These are phyloP conservation scores for Hirtodrosophila alboralis DNA, from an alignment of 2,888 invertebrate genomes.

Conservation along the genomic window DNA sequence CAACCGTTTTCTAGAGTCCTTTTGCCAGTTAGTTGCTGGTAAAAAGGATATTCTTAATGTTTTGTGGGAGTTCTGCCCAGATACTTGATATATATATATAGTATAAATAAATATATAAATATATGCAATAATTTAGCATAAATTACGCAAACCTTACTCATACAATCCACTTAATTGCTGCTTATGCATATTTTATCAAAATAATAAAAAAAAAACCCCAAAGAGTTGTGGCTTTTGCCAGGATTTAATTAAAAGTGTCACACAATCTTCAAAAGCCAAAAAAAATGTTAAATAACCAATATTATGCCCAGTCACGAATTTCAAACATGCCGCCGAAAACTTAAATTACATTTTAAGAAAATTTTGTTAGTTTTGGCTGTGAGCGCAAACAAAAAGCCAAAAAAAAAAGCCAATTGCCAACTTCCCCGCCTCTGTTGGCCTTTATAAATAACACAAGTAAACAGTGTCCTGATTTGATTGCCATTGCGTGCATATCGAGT, in stretches of 20 bases:
- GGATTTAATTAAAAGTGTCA: slow-evolving; percentile 44
- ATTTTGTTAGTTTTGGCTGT: slow-evolving; percentile 4
- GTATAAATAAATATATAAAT: no score
- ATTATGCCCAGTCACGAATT: slow-evolving; percentile 46
- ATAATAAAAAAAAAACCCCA: slow-evolving; percentile 14
- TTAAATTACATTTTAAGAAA: slow-evolving; percentile 5
- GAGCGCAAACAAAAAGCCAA: slow-evolving; percentile 4
- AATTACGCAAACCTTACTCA: slow-evolving; percentile 43
- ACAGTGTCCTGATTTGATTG: slow-evolving; percentile 52
- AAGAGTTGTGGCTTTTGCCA: slow-evolving; percentile 1
- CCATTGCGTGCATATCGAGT: slow-evolving; percentile 51
- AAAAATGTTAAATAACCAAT: slow-evolving; percentile 16
- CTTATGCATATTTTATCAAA: slow-evolving; percentile 70
- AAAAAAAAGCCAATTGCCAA: slow-evolving; percentile 27
- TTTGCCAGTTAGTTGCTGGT: slow-evolving; percentile 9
- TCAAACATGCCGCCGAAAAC: slow-evolving; percentile 18
- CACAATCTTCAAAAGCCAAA: neutral
- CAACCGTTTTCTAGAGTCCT: slow-evolving; percentile 17
- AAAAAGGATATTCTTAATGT: slow-evolving; percentile 51
- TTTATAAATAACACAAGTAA: slow-evolving; percentile 44
- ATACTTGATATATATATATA: no score
- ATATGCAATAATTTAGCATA: slow-evolving; percentile 70
- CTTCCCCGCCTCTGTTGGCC: neutral
- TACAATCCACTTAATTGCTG: slow-evolving; percentile 60
- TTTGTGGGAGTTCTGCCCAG: neutral